Percentiles rank a stretch among this genome's conserved stretches.
Conservation (phyloP, 2,888 invertebrate species). For the Perdita meconis region DNA sequence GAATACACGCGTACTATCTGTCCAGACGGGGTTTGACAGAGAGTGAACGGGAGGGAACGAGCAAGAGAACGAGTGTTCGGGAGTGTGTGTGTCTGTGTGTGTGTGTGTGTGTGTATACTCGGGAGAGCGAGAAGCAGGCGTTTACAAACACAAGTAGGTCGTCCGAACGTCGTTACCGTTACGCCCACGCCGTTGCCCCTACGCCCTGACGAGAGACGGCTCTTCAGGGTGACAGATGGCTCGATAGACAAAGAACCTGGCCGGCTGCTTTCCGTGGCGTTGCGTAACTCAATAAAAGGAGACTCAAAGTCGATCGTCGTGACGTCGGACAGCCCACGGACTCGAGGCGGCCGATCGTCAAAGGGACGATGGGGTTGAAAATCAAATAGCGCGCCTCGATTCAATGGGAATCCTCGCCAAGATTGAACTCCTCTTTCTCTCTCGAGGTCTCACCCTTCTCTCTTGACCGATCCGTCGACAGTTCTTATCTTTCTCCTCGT, state of each 20-base stretch:
- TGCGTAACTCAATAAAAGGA: constrained; percentile 79
- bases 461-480: not conserved
- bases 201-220: constrained; percentile 35
- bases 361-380: constrained; percentile 76
- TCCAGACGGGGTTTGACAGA: constrained; percentile 20
- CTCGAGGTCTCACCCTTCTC: constrained; percentile 3
- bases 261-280: constrained; percentile 71
- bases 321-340: constrained; percentile 11
- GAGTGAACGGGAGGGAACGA: not conserved
- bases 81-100: too few relatives aligned
- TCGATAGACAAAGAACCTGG: constrained; percentile 77
- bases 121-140: constrained; percentile 17
- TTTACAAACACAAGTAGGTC: constrained; percentile 52
- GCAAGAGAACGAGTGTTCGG: too few relatives aligned
- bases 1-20: constrained; percentile 46
- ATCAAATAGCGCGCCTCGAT: constrained; percentile 70
- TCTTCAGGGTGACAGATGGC: constrained; percentile 78
- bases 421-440: constrained; percentile 32
- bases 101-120: too few relatives aligned
- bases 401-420: constrained; percentile 54
- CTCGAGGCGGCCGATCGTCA: constrained; percentile 18
- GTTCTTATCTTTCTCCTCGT: constrained; percentile 44
- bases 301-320: constrained; percentile 70
- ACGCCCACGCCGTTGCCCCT: constrained; percentile 45
- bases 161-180: constrained; percentile 37